These are phyloP conservation scores for Caenorhabditis inopinata DNA, from an alignment of 1,140 invertebrate species.

Conservation along the genomic window DNA sequence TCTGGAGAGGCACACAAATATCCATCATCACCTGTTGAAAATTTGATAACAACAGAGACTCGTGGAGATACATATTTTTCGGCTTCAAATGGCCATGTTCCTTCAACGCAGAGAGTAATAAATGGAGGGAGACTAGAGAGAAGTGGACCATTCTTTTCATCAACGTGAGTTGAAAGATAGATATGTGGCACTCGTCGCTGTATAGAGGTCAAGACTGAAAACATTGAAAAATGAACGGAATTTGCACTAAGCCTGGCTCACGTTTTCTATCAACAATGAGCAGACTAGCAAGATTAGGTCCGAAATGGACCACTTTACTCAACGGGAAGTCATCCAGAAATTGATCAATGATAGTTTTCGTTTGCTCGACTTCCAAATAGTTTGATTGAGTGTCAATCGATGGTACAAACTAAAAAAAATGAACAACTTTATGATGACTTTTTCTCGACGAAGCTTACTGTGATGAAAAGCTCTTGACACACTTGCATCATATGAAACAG, in stretches of 20 bases:
- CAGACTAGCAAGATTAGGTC: slow-evolving; percentile 48
- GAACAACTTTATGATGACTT: neutral
- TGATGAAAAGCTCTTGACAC: slow-evolving; percentile 52
- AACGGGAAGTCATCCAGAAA: slow-evolving; percentile 55
- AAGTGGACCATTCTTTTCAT: slow-evolving; percentile 36
- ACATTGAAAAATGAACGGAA: neutral
- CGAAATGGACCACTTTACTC: slow-evolving; percentile 51
- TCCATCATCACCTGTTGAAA: slow-evolving; percentile 52
- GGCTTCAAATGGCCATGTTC: slow-evolving; percentile 44
- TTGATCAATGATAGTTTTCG: slow-evolving; percentile 44
- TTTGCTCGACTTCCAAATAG: slow-evolving; percentile 42
- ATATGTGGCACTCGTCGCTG: slow-evolving; percentile 47
- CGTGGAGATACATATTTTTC: slow-evolving; percentile 40
- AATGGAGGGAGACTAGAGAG: slow-evolving; percentile 48
- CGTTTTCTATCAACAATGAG: slow-evolving; percentile 41
- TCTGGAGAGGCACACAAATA: slow-evolving; percentile 52
- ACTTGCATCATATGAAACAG: slow-evolving; percentile 55
- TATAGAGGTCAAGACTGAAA: slow-evolving; percentile 44
- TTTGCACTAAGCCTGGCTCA: neutral
- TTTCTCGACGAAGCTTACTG: neutral
- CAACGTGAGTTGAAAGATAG: slow-evolving; percentile 49
- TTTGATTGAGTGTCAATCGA: slow-evolving; percentile 53
- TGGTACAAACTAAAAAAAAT: slow-evolving; percentile 48
- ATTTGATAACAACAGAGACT: slow-evolving; percentile 52
- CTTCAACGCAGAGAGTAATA: slow-evolving; percentile 51